These are phyloP conservation scores for Pachydiplax longipennis DNA, from an alignment of 2,888 invertebrate species.

Conservation along the genomic window DNA sequence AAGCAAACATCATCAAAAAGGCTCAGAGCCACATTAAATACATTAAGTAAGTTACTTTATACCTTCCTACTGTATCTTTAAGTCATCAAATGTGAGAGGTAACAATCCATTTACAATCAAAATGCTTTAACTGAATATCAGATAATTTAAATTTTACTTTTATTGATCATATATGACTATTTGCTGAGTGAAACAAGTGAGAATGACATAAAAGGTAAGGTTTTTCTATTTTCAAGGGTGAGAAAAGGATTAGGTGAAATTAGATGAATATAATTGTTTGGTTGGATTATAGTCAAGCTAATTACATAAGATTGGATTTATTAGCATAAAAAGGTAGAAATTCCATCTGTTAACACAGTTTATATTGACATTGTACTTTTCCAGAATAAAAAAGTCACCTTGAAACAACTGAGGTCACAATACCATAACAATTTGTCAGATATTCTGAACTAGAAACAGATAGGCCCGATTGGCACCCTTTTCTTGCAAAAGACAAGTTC, in stretches of 20 bases:
- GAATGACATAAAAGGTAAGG: too few species aligned
- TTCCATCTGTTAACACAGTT: slow-evolving; percentile 46
- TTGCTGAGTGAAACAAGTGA: too few species aligned
- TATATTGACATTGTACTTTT: slow-evolving; percentile 46
- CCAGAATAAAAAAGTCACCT: slow-evolving; percentile 46
- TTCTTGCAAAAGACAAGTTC: slow-evolving; percentile 42
- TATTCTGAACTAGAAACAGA: slow-evolving; percentile 29
- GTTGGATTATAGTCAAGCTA: slow-evolving; percentile 22
- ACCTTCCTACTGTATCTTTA: too few species aligned
- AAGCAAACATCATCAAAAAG: too few species aligned
- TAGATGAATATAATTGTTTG: slow-evolving; percentile 7
- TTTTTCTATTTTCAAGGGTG: not conserved
- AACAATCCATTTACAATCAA: too few species aligned
- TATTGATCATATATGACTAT: too few species aligned
- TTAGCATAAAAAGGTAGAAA: slow-evolving; percentile 44
- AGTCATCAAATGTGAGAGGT: too few species aligned
- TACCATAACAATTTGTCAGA: slow-evolving; percentile 36
- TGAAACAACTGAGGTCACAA: slow-evolving; percentile 46
- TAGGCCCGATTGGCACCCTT: slow-evolving; percentile 28
- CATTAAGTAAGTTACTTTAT: too few species aligned
- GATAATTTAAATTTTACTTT: too few species aligned
- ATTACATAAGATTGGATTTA: slow-evolving; percentile 2
- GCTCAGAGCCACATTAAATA: too few species aligned
- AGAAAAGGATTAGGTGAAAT: not conserved
- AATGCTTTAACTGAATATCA: too few species aligned